phyloP scores from a whole-genome alignment of 2,797 vertebrate genomes.

The Antennarius maculatus region DNA sequence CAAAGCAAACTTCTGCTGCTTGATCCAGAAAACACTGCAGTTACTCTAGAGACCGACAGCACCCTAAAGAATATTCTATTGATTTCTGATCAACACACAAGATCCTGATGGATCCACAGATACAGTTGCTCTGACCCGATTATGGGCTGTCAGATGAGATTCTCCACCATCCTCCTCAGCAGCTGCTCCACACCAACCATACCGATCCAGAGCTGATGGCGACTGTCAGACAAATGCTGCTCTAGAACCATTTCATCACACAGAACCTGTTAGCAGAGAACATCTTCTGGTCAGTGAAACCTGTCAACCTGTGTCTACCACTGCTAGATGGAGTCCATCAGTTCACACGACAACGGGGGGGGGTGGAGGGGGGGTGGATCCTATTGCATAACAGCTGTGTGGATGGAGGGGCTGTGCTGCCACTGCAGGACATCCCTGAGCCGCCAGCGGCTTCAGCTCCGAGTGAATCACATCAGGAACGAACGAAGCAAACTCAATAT shows the following conservation, averaged over 20 bases:
- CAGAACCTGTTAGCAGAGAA: not conserved
- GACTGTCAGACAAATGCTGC: not conserved
- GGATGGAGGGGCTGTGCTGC: constrained; percentile 19
- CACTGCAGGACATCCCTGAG: constrained; percentile 40
- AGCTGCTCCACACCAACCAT: constrained; percentile 1
- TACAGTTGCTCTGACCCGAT: constrained; percentile 36
- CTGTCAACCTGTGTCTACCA: too few species aligned
- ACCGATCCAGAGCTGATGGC: not conserved
- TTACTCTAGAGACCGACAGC: constrained; percentile 18
- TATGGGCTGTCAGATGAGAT: not conserved
- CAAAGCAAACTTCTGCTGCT: constrained; percentile 1
- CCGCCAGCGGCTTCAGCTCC: not conserved
- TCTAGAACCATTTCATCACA: not conserved
- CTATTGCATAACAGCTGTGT: constrained; percentile 75
- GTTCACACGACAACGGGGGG: constrained; percentile 3
- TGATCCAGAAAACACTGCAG: constrained; percentile 10
- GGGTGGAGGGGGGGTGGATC: too few species aligned
- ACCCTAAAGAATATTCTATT: not conserved
- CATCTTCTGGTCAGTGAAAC: too few species aligned
- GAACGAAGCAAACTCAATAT: fast-evolving
- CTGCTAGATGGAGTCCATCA: not conserved
- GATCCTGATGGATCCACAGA: not conserved
- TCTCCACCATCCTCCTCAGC: constrained; percentile 25
- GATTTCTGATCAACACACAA: not conserved
- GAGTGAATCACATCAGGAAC: not conserved